Evolutionary conservation across 1,140 invertebrate genomes (phyloP), one percentile per base, ranked within the genome.

Genomic region (Aphidius ervi): DNA sequence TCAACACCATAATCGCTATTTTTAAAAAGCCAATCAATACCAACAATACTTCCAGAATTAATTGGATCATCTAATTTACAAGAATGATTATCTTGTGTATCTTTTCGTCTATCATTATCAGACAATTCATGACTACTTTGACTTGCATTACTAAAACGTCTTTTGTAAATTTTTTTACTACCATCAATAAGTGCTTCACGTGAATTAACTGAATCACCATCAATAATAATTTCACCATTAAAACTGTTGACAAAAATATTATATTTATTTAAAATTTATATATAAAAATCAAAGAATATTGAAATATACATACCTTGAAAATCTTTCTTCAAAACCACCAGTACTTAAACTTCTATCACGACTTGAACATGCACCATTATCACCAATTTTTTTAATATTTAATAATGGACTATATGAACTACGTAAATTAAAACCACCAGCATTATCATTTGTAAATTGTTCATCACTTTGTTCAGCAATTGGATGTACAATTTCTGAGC

Each of bases 381-480:
- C 63, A 37, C 78, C 70, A 41, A 65, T 69, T 49, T 66, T 74
- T 74, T 81, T 86, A 46, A 84, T 73, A 68, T 85, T 82, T 1
- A 85, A 82, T 69, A 87, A 82, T 47, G 86, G 83, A 58, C 83
- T 86, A 68, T 86, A 86, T 0, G 85, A 87, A 41, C 86, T 87
- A 65, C 85, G 83, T 10, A 75, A 60, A 41, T 69, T 74, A 42
- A 64, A 75, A 49, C 69, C 70, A 16, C 69, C 69, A 8, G 73
- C 67, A 66, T 68, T 80, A 58, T 79, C 77, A 64, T 76, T 74
- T 55, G 70, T 65, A 61, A 78, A 77, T 79, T 88, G 89, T 76
- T 92, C 89, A 71, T 91, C 89, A 20, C 86, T 88, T 70, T 91
- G 89, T 78, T 93, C 90, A 4, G 87, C 89, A 68, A 93, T 92